Base-by-base conservation (phyloP, 2,888 invertebrate species). In the Neoascia interrupta region DNA sequence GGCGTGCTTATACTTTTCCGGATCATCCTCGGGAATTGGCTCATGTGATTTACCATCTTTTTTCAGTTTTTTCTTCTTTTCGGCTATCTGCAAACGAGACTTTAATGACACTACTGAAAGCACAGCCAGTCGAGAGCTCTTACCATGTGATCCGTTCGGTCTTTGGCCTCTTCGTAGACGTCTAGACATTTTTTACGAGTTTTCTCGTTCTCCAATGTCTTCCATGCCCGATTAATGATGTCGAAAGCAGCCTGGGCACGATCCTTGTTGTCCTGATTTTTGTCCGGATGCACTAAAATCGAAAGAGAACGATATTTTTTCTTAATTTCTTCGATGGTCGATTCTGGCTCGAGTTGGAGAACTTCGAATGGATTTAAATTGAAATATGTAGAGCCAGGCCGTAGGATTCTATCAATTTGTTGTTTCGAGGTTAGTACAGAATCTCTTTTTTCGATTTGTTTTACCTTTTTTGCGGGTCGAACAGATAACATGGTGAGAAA, bases 241-340 rank as follows among this genome's bases (percentile, higher is more conserved):
- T 96, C 96, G 88, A 96, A 96, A 41, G 96, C 95, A 86, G 94
- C 93, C 87, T 99, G 97, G 1, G 99, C 97, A 87, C 97, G 91
- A 68, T 99, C 99, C 21, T 93, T 90, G 88, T 99, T 97, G 90
- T 99, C 97, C 90, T 95, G 92, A 90, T 99, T 99, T 90, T 99
- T 99, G 88, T 99, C 99, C 16, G 99, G 99, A 93, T 99, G 99
- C 28, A 99, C 98, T 85, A 99, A 91, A 88, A 99, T 97, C 13
- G 99, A 99, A 85, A 99, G 92, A 90, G 96, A 92, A 86, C 97
- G 92, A 89, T 98, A 99, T 89, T 97, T 97, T 88, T 97, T 98
- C 89, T 98, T 98, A 58, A 98, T 94, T 87, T 97, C 97, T 83
- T 98, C 97, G 61, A 98, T 88, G 15, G 95, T 90, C 8, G 94